Conservation (phyloP, 2,888 invertebrate species). For the Habroteleia sp. region DNA sequence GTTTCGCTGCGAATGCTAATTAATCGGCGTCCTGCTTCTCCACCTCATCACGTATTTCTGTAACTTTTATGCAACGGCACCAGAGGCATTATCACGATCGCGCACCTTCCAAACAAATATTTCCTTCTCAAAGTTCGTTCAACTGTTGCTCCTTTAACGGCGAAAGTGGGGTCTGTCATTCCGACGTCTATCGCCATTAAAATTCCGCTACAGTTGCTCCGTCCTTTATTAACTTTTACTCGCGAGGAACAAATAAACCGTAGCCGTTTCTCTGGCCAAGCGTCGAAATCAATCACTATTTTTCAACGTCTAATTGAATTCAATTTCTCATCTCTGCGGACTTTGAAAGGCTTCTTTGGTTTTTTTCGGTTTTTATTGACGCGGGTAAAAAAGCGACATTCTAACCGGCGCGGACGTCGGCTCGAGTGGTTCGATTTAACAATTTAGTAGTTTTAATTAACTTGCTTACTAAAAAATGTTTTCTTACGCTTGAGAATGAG, state of each 20-base stretch:
- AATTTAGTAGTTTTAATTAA: too few species aligned
- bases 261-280: slow-evolving; percentile 26
- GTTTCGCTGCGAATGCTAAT: slow-evolving; percentile 53
- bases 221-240: slow-evolving; percentile 41
- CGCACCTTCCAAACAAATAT: slow-evolving; percentile 22
- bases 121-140: slow-evolving; percentile 45
- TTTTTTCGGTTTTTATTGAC: too few species aligned
- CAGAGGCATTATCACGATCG: slow-evolving; percentile 18
- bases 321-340: too few species aligned
- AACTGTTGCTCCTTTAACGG: slow-evolving; percentile 33
- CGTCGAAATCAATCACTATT: too few species aligned
- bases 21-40: slow-evolving; percentile 44
- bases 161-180: slow-evolving; percentile 48
- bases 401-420: too few species aligned
- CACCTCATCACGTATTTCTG: slow-evolving; percentile 57
- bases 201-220: slow-evolving; percentile 38
- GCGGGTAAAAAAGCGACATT: too few species aligned
- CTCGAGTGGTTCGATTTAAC: too few species aligned
- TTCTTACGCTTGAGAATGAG: too few species aligned
- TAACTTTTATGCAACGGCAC: slow-evolving; percentile 56
- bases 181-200: slow-evolving; percentile 39
- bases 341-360: too few species aligned
- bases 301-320: too few species aligned
- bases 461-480: too few species aligned
- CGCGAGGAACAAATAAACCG: slow-evolving; percentile 10